A percentile compares a stretch with the other conserved stretches of the same genome.
Conservation (phyloP, 2,888 invertebrate genomes). For the Ceraclea dissimilis region DNA sequence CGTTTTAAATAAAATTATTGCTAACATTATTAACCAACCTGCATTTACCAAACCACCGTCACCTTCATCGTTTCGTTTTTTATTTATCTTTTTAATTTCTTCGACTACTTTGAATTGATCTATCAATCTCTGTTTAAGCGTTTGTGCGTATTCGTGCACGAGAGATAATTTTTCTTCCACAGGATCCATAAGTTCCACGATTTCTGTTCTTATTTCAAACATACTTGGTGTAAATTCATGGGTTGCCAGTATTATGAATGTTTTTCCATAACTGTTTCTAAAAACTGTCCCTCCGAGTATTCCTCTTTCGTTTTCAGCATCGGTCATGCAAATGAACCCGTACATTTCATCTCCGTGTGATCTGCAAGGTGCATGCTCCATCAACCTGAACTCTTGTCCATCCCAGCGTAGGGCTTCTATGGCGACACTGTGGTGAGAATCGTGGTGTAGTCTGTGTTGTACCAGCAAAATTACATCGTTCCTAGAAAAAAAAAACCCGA, state of each 20-base stretch:
- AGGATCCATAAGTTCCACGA: constrained; percentile 15
- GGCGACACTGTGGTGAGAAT: constrained; percentile 32
- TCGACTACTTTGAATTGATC: constrained; percentile 16
- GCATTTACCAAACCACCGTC: constrained; percentile 1
- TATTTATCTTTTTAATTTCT: not conserved
- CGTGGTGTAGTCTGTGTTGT: constrained; percentile 36
- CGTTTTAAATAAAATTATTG: not conserved
- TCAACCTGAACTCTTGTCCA: constrained; percentile 34
- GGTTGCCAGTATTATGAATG: constrained; percentile 20
- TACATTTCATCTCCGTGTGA: constrained; percentile 21
- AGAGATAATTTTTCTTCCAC: constrained; percentile 13
- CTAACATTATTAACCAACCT: constrained; percentile 18
- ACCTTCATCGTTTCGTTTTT: not conserved
- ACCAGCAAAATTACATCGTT: constrained; percentile 36
- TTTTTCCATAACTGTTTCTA: not conserved
- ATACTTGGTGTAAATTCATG: constrained; percentile 20
- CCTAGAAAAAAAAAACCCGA: constrained; percentile 14
- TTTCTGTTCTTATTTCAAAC: constrained; percentile 21
- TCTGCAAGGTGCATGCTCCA: constrained; percentile 22
- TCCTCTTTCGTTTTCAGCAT: constrained; percentile 19
- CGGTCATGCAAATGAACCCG: constrained; percentile 23
- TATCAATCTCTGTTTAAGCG: constrained; percentile 15
- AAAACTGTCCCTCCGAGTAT: constrained; percentile 18
- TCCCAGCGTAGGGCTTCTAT: constrained; percentile 38
- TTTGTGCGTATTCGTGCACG: constrained; percentile 6